Evolutionary conservation across 64 coral and sea anemone species (phyloP), one percentile per base, ranked within the genome.

Genomic region (Stylophora pistillata): DNA sequence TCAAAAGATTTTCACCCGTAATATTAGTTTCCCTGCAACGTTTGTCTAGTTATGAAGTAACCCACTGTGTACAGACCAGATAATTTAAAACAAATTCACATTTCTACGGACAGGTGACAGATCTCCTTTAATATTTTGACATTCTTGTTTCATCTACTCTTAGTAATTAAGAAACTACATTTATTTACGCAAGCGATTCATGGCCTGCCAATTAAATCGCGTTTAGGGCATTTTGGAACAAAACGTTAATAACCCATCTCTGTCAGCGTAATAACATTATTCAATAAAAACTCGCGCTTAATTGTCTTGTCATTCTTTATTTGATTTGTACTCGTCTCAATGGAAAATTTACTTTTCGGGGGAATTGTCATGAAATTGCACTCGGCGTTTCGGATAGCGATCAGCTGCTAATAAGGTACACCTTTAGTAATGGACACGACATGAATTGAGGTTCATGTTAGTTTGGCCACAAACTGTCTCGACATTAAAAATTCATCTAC

Each of bases 121-220:
- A 23, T 70, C 58, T 20, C 27, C 29, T 54, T 64, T 61, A 84
- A 84, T 84, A 25, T 69, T 86, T 80, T 78, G 74, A 87, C 64
- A 80, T 87, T 92, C 84, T 86, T 86, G 62, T 85, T 84, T 97
- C 82, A 90, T 86, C 87, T 80, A 85, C 86, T 86, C 85, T 81
- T 76, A 78, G 78, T 93, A 97, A 96, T 97, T 97, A 97, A 88
- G 78, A 85, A 72, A 72, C 56, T 86, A 87, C 75, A 87, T 90
- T 89, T 72, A 90, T 60, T 90, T 89, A 86, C 75, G 69, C 30
- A 60, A 90, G 58, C 58, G 74, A 93, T 97, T 97, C 93, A 83
- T 83, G 75, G 60, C 79, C 92, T 97, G 82, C 95, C 95, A 97
- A 97, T 96, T 97, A 97, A 81, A 97, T 81, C 88, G 91, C 93